These are phyloP conservation scores for Cynocephalus volans DNA, from an alignment of 2,113 vertebrate genomes.

Conservation along the genomic window DNA sequence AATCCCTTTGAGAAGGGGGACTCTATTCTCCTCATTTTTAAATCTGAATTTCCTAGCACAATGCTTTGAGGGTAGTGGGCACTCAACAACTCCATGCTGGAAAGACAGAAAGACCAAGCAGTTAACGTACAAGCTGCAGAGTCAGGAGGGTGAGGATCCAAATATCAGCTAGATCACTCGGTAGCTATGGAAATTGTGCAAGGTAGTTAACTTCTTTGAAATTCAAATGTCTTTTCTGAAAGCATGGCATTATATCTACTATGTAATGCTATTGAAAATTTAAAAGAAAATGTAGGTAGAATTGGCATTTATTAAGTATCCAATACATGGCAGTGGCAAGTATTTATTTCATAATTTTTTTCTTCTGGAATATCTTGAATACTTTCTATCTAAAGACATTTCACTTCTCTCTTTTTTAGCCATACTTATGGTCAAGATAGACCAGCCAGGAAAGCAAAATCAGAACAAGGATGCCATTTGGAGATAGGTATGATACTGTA, in stretches of 20 bases:
- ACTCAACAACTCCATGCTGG: background rate
- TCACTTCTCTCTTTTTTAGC: background rate
- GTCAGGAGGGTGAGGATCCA: background rate
- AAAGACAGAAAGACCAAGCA: background rate
- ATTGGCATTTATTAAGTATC: background rate
- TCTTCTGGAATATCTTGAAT: background rate
- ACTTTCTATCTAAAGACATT: conserved; percentile 6
- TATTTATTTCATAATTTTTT: background rate
- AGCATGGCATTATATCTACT: background rate
- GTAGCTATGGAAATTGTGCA: background rate
- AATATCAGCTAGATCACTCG: background rate
- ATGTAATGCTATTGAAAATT: background rate
- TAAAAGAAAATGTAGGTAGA: background rate
- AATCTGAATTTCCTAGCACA: background rate
- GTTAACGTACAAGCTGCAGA: background rate
- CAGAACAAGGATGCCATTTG: conserved; percentile 13
- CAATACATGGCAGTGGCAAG: background rate
- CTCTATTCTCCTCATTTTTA: background rate
- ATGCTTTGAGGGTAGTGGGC: background rate
- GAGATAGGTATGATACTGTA: background rate
- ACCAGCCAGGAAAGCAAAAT: background rate
- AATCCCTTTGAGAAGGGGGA: background rate
- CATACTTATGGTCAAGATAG: background rate
- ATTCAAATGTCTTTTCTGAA: background rate
- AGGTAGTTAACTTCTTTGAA: background rate